Conservation (phyloP, 2,113 vertebrate genomes). For the Damaliscus lunatus region DNA sequence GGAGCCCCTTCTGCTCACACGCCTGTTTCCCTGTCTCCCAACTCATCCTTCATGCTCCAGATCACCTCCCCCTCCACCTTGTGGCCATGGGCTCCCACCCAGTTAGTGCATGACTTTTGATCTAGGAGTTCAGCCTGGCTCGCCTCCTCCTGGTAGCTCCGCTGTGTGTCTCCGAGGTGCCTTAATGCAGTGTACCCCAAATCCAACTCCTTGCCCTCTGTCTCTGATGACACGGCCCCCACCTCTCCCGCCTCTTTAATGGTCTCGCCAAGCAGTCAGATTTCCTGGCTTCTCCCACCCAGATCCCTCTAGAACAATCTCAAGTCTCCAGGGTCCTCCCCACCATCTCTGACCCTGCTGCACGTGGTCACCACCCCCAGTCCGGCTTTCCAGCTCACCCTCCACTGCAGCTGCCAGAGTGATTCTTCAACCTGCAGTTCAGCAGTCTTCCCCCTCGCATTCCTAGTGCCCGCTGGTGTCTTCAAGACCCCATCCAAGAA, state of each 20-base stretch:
- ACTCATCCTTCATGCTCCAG: neutral
- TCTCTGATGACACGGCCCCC: neutral
- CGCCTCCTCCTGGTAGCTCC: neutral
- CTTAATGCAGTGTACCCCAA: neutral
- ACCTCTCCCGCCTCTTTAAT: neutral
- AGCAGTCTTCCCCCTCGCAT: neutral
- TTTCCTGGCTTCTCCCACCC: fast-evolving
- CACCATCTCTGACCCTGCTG: neutral
- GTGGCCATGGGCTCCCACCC: no score
- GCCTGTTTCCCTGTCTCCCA: neutral
- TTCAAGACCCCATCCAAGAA: neutral
- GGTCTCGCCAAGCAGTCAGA: neutral
- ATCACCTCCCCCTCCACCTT: neutral
- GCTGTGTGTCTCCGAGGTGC: neutral
- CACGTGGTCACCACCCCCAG: neutral
- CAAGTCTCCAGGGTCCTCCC: neutral
- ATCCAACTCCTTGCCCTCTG: neutral
- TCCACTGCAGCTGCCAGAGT: neutral
- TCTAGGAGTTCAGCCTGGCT: neutral
- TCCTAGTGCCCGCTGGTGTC: neutral
- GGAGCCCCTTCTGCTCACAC: neutral
- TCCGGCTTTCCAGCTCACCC: neutral
- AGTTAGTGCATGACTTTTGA: fast-evolving
- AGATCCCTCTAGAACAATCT: neutral
- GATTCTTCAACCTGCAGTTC: neutral